Conservation (phyloP, 1,140 invertebrate genomes). For the Tribolium madens region DNA sequence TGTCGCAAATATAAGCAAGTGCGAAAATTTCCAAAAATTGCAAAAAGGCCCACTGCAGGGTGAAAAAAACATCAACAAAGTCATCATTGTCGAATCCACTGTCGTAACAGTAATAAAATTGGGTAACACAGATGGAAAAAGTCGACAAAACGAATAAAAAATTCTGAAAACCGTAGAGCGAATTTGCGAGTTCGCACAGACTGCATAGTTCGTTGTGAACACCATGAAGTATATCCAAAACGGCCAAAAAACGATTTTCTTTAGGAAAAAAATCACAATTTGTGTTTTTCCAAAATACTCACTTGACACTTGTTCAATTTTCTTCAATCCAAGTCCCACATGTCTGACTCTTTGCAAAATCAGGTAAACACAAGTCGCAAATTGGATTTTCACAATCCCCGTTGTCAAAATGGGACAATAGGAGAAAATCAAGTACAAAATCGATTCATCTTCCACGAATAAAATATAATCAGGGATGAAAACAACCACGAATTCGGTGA, state of each 20-base stretch:
- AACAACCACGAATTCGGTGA: background rate
- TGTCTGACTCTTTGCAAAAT: background rate
- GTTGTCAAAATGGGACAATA: conserved; percentile 10
- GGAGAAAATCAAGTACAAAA: background rate
- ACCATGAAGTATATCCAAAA: background rate
- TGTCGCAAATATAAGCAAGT: conserved; percentile 1
- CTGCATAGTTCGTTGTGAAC: conserved; percentile 8
- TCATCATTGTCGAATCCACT: background rate
- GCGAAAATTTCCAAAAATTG: background rate
- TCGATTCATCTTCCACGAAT: background rate
- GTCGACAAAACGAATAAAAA: conserved; percentile 11
- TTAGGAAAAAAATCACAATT: background rate
- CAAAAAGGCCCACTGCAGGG: background rate
- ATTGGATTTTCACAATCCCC: conserved; percentile 1
- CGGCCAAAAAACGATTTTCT: background rate
- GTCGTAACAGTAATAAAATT: conserved; percentile 5
- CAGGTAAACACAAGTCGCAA: background rate
- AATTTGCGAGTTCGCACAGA: background rate
- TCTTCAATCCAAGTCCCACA: background rate
- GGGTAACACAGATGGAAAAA: background rate
- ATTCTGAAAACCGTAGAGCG: background rate
- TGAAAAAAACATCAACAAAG: background rate
- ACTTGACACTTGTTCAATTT: background rate
- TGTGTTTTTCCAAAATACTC: background rate
- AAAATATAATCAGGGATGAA: background rate